A percentile compares a stretch with the other conserved stretches of the same genome.
These are phyloP conservation scores for Propithecus coquereli DNA, from an alignment of 2,113 vertebrate genomes.

Conservation along the genomic window DNA sequence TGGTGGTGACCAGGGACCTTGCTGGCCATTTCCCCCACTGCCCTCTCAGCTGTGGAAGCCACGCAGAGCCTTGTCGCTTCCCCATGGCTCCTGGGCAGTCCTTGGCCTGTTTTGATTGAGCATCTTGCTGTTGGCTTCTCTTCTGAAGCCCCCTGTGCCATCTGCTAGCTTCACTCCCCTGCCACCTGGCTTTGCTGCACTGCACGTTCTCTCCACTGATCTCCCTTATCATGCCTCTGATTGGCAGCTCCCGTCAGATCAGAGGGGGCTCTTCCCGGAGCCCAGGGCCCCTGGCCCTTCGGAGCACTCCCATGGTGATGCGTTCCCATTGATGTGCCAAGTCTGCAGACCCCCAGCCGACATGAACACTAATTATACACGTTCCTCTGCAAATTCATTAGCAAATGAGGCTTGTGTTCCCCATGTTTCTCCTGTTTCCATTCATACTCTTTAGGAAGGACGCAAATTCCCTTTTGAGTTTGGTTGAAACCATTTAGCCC, in stretches of 20 bases:
- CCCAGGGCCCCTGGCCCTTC: slow-evolving; percentile 35
- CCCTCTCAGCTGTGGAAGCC: not conserved
- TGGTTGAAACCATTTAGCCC: not conserved
- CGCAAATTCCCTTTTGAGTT: not conserved
- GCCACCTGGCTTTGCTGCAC: slow-evolving; percentile 69
- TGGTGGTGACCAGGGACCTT: not conserved
- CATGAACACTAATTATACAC: not conserved
- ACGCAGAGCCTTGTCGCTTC: not conserved
- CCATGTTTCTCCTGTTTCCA: not conserved
- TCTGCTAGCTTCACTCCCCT: slow-evolving; percentile 68
- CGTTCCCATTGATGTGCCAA: slow-evolving; percentile 24
- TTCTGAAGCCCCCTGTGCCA: slow-evolving; percentile 65
- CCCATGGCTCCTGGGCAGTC: not conserved
- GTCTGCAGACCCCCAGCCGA: not conserved
- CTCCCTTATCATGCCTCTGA: slow-evolving; percentile 35
- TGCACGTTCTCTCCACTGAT: slow-evolving; percentile 57
- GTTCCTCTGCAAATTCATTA: slow-evolving; percentile 30
- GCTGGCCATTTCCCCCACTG: not conserved
- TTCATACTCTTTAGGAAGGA: slow-evolving; percentile 18
- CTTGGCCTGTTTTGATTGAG: not conserved
- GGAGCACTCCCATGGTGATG: not conserved
- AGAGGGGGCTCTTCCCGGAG: slow-evolving; percentile 35
- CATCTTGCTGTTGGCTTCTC: slow-evolving; percentile 70
- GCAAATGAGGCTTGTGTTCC: not conserved
- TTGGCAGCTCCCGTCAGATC: slow-evolving; percentile 20